Evolutionary conservation across 2,797 vertebrate genomes (phyloP), one percentile per base, ranked within the genome.

Genomic region (Mastacembelus armatus): DNA sequence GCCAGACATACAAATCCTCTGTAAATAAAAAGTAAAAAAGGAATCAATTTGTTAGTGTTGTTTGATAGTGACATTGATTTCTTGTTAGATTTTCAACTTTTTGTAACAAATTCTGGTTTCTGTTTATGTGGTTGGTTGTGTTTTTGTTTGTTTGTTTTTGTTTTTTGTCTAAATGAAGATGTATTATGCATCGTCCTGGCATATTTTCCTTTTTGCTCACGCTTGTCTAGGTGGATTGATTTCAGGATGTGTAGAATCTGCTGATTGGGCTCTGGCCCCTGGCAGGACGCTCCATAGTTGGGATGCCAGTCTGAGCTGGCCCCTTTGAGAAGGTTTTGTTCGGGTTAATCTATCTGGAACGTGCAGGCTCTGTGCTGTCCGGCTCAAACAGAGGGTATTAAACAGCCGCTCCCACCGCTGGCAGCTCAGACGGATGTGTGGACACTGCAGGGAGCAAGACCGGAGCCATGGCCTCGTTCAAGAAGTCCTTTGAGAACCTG

Each of bases 11-110:
- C 88, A 88, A 86, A 91, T 92, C 92, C 85, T 93, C 88, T 95
- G 93, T 95, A 94, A 93, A 95, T 95, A 94, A 93, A 94, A 91
- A 90, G 64, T 83, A 70, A 85, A 82, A 85, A 85, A 68, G 52
- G 84, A 72, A 71, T 18, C 12, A 39, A 12, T 36, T 70, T 63
- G 35, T 58, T 58, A 21, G 36, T 65, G 55, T 78, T 80, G 64
- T 74, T 71, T 44, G n/a, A 74, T 80, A 4, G 26, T n/a, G 40
- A 19, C 26, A 11, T 7, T 30, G 32, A 18, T 38, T 4, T 11
- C 18, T 55, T 2, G 15, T 69, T 49, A 3, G 5, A 57, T 65
- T 54, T 62, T 19, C 39, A 66, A 66, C 11, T 55, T 39, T 24
- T 43, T 71, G 52, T 69, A 51, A 60, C 15, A 1, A 42, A 7